Evolutionary conservation across 2,113 vertebrate species (phyloP), one percentile per base, ranked within the genome.

Genomic region (Narcine bancroftii): DNA sequence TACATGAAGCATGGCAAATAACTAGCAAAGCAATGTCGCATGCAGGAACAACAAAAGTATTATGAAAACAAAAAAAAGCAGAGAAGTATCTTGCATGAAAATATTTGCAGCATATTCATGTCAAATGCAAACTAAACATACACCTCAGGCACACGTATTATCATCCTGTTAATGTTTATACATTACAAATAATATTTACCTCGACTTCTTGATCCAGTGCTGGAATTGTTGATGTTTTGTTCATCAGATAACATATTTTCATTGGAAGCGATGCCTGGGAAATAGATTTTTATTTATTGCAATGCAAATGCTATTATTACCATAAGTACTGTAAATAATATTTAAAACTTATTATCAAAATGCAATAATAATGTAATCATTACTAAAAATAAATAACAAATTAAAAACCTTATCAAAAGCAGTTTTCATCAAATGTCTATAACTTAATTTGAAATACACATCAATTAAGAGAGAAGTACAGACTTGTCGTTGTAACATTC

Each of bases 251-350:
- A 96, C 94, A 99, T 95, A 92, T 99, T 98, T 95, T 99, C 99
- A 93, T 97, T 98, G 92, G 98, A 99, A 85, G 95, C 96, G 36
- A 97, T 95, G 94, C 97, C 98, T 99, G 95, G n/a, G 93, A 81
- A 65, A 42, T 65, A 92, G 21, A 83, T 77, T 91, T 71, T 69
- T 47, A 45, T 39, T 29, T 6, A 77, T 19, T 42, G n/a, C 36
- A 77, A 77, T 45, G 11, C n/a, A 47, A 77, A 42, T 77, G 19
- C 4, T 7, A 77, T 77, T 45, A 33, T 75, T 75, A 75, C 29
- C 9, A 75, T 10, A 75, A 75, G 6, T 33, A 75, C n/a, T n/a
- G n/a, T n/a, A n/a, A n/a, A n/a, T n/a, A 75, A 33, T 75, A 60
- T 60, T 60, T 47, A 45, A 29, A 47, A 53, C 9, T 15, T 7